Percentiles rank a stretch among this genome's conserved stretches.
phyloP scores from a whole-genome alignment of 2,113 vertebrate genomes.

The Rhea americana region DNA sequence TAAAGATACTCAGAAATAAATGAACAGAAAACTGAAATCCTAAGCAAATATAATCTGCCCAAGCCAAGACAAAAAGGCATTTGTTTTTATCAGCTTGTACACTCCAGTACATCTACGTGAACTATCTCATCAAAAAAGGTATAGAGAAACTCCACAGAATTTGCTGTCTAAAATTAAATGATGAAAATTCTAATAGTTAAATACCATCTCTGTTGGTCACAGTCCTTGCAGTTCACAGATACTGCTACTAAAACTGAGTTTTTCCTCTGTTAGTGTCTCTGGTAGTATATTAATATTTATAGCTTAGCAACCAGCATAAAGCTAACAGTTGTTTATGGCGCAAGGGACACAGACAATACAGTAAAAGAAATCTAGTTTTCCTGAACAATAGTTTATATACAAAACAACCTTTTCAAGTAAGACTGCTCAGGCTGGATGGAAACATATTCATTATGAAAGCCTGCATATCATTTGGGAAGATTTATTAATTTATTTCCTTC shows the following conservation, averaged over 20 bases:
- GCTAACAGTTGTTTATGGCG: constrained; percentile 33
- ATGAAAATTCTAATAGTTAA: constrained; percentile 10
- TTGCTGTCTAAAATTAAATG: constrained; percentile 47
- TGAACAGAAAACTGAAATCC: neutral
- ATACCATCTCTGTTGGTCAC: neutral
- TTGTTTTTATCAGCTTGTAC: neutral
- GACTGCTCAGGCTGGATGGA: constrained; percentile 2
- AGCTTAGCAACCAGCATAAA: constrained; percentile 34
- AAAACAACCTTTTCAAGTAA: constrained; percentile 37
- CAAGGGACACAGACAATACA: constrained; percentile 25
- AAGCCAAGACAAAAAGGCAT: constrained; percentile 4
- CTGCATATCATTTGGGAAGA: constrained; percentile 31
- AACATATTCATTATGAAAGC: constrained; percentile 51
- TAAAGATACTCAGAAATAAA: neutral
- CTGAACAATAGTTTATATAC: constrained; percentile 3
- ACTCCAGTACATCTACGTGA: neutral
- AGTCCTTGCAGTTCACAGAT: constrained; percentile 30
- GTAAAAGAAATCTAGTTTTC: constrained; percentile 42
- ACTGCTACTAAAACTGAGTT: constrained; percentile 12
- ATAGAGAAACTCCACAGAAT: neutral
- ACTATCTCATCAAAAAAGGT: neutral
- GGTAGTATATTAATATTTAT: constrained; percentile 55
- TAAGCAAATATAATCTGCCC: neutral
- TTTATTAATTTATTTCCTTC: constrained; percentile 18
- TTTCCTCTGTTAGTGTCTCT: constrained; percentile 21